These are phyloP conservation scores for Trematocara unimaculatum DNA, from an alignment of 2,113 vertebrate genomes.

Conservation along the genomic window DNA sequence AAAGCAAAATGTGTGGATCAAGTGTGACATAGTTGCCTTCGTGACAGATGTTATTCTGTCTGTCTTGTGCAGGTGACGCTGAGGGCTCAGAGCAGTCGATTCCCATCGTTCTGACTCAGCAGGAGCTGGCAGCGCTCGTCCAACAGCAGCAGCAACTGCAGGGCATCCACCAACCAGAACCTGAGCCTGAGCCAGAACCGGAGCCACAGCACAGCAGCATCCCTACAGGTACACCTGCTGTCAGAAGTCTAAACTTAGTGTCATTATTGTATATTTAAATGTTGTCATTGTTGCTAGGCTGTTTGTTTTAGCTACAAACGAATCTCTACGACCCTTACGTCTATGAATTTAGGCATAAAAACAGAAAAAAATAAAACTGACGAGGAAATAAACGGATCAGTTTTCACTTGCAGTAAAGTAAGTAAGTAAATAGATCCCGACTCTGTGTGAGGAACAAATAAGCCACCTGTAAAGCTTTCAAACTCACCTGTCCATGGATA, in stretches of 20 bases:
- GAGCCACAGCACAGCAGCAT: slow-evolving; percentile 9
- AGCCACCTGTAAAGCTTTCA: not conserved
- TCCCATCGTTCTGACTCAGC: slow-evolving; percentile 80
- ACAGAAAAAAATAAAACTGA: not conserved
- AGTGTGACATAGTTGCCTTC: not conserved
- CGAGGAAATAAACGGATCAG: not conserved
- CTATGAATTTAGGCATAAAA: not conserved
- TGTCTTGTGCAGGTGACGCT: slow-evolving; percentile 48
- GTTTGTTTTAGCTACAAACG: not conserved
- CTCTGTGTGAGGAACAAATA: not conserved
- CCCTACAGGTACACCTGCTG: slow-evolving; percentile 28
- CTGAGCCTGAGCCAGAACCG: not conserved
- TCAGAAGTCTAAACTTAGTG: not conserved
- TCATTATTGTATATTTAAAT: not conserved
- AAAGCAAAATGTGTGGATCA: not conserved
- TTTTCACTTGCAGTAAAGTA: not conserved
- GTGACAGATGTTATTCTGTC: not conserved
- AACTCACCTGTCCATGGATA: not conserved
- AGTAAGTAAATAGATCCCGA: not conserved
- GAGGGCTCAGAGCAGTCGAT: slow-evolving; percentile 69
- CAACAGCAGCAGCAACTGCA: slow-evolving; percentile 82
- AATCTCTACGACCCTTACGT: rapidly evolving
- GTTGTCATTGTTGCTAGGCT: not conserved
- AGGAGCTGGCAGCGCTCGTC: slow-evolving; percentile 79
- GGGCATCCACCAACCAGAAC: slow-evolving; percentile 22